Base-by-base conservation (phyloP, 2,113 vertebrate species). In the Cryptotis parvus region DNA sequence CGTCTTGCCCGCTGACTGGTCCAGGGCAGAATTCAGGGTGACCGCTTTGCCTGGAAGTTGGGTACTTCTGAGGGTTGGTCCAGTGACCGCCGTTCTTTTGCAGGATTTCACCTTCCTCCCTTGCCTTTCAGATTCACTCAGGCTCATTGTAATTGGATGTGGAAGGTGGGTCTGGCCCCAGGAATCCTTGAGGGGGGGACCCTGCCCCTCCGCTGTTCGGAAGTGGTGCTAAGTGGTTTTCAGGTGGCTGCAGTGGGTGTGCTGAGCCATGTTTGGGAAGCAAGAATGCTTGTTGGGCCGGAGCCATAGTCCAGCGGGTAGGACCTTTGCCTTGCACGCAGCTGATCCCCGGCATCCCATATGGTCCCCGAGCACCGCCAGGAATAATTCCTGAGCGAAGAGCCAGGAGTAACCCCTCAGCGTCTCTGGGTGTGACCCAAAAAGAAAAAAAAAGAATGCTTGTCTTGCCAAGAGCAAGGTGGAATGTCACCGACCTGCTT, bases 401-500 rank as follows among this genome's bases (percentile, higher is more conserved):
- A n/a, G n/a, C n/a, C n/a, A n/a, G n/a, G n/a, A n/a, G n/a, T n/a
- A n/a, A n/a, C n/a, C n/a, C n/a, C n/a, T n/a, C n/a, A n/a, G n/a
- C n/a, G n/a, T n/a, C n/a, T n/a, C n/a, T n/a, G n/a, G n/a, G n/a
- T n/a, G n/a, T n/a, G n/a, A n/a, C n/a, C n/a, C n/a, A n/a, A n/a
- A n/a, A n/a, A n/a, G n/a, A n/a, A n/a, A n/a, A n/a, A n/a, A n/a
- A n/a, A 4, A 93, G n/a, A 65, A 31, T 58, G 78, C 79, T 76
- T 93, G 65, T 69, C 84, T 76, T 95, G 95, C 91, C 94, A 94
- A 91, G 82, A 74, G 66, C 3, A 22, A 78, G 94, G 93, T 73
- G 78, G 81, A 93, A 74, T 87, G 84, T 74, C 89, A 89, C 87
- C 0, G 7, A 87, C 96, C 87, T 92, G 91, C 94, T 96, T 95